Evolutionary conservation across 2,888 invertebrate species (phyloP).

Genomic region (Cryptus armator): DNA sequence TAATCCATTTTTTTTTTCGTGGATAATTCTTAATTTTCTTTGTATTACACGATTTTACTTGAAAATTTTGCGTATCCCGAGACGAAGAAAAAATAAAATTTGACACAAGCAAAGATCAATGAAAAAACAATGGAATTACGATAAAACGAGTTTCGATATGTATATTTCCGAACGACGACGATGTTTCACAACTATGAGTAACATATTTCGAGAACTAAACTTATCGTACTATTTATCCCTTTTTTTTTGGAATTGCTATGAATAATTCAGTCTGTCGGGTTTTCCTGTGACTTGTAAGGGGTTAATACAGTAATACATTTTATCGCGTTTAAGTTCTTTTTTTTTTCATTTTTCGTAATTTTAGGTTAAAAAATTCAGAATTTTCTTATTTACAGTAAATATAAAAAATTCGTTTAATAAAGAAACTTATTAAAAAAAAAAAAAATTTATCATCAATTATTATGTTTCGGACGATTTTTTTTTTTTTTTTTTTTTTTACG

Average conservation of each 20-base stretch:
- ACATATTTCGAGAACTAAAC: neutral
- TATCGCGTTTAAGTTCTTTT: too few relatives aligned
- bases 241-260: neutral
- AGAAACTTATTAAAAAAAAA: too few relatives aligned
- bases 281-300: too few relatives aligned
- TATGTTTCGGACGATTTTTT: too few relatives aligned
- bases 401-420: too few relatives aligned
- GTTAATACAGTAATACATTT: too few relatives aligned
- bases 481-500: too few relatives aligned
- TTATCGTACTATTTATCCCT: neutral
- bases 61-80: constrained; percentile 65
- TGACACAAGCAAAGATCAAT: constrained; percentile 3
- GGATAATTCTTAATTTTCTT: constrained; percentile 27
- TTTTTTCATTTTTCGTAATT: too few relatives aligned
- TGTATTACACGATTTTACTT: constrained; percentile 54
- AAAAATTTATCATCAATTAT: too few relatives aligned
- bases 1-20: constrained; percentile 60
- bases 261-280: too few relatives aligned
- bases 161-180: neutral
- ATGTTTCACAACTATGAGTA: neutral
- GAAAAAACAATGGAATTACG: constrained; percentile 65
- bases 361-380: too few relatives aligned
- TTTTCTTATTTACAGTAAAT: too few relatives aligned
- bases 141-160: neutral
- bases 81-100: constrained; percentile 36